Percentiles rank a stretch among this genome's conserved stretches.
Conservation (phyloP, 2,113 vertebrate species). For the Ploceus nigricollis region DNA sequence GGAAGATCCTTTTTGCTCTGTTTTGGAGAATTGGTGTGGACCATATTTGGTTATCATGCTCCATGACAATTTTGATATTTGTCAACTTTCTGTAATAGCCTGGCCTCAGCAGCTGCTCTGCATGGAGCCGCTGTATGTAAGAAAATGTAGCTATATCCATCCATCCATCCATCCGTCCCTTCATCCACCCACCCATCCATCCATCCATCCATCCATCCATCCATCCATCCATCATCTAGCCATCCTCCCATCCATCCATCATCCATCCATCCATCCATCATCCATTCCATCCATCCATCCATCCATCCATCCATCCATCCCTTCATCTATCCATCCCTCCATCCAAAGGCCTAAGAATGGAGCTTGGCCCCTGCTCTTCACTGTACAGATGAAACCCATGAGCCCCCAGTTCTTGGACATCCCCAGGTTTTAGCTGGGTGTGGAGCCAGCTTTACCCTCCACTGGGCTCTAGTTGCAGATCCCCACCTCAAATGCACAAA, state of each 20-base stretch:
- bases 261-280: background rate
- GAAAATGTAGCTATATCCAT: background rate
- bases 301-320: background rate
- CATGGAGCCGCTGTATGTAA: fast-evolving
- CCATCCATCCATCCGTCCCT: too few species aligned
- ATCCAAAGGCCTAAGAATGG: background rate
- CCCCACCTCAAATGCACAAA: background rate
- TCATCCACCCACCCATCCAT: too few species aligned
- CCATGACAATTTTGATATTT: background rate
- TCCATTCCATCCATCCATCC: background rate
- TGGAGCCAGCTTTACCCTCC: background rate
- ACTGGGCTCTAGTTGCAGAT: background rate
- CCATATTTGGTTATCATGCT: background rate
- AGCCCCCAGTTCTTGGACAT: background rate
- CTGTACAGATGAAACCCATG: fast-evolving
- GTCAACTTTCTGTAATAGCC: background rate
- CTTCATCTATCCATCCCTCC: background rate
- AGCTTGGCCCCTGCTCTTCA: background rate
- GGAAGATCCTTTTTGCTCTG: background rate
- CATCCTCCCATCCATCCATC: background rate
- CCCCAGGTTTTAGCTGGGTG: fast-evolving
- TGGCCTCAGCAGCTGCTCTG: background rate
- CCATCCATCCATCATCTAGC: background rate
- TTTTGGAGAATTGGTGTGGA: background rate
- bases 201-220: background rate